A percentile compares a stretch with the other conserved stretches of the same genome.
Conservation (phyloP, 2,797 vertebrate genomes). For the Syngnathus acus region DNA sequence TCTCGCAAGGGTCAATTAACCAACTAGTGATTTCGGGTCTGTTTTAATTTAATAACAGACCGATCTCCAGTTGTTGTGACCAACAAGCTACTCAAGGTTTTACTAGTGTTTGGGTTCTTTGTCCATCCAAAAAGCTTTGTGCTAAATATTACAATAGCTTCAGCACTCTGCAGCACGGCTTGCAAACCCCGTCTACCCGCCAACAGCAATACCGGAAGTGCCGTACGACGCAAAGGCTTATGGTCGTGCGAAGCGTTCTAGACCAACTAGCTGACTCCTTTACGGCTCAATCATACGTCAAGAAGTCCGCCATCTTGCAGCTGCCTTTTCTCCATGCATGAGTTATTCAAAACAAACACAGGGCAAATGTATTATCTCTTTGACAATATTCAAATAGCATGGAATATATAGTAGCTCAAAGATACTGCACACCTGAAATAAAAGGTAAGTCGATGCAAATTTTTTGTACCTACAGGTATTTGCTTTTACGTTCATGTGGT, state of each 20-base stretch:
- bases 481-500: neutral
- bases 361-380: neutral
- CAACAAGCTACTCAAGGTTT: neutral
- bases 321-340: neutral
- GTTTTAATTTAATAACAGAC: neutral
- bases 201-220: constrained; percentile 51
- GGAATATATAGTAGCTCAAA: neutral
- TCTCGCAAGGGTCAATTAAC: constrained; percentile 17
- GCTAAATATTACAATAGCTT: constrained; percentile 41
- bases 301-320: neutral
- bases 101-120: neutral
- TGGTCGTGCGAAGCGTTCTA: constrained; percentile 10
- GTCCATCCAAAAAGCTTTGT: constrained; percentile 6
- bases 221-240: constrained; percentile 16
- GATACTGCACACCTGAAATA: neutral
- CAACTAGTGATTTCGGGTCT: neutral
- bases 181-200: constrained; percentile 53
- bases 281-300: neutral
- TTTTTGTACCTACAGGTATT: too few species aligned
- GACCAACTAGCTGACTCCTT: neutral
- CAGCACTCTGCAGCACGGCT: constrained; percentile 32
- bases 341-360: too few species aligned
- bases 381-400: neutral
- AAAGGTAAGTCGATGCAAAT: neutral
- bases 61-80: neutral